Percentiles rank a stretch among this genome's conserved stretches.
Conservation (phyloP, 1,140 invertebrate species). For the Lepidostoma basale region DNA sequence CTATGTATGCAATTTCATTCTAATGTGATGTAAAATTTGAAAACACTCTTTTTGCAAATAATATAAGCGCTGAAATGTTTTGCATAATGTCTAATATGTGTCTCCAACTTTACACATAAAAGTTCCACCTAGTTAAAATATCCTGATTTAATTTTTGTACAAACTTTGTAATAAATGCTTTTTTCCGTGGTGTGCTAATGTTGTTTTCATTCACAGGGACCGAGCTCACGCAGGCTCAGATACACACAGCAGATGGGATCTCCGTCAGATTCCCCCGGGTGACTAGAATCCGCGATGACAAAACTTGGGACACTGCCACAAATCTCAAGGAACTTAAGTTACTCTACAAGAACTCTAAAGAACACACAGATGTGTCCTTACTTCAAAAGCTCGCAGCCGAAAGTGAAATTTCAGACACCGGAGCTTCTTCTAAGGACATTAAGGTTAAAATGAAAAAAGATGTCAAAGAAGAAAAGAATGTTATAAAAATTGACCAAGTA, state of each 20-base stretch:
- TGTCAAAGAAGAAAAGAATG: neutral
- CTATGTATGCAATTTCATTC: too few species aligned
- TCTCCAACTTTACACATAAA: too few species aligned
- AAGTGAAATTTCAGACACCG: conserved; percentile 36
- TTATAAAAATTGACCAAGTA: neutral
- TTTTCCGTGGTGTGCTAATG: too few species aligned
- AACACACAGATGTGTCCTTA: conserved; percentile 69
- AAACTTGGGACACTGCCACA: conserved; percentile 84
- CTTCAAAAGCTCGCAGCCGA: conserved; percentile 59
- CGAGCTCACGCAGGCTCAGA: conserved; percentile 84
- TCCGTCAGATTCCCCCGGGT: conserved; percentile 92
- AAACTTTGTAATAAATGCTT: too few species aligned
- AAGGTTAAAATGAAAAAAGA: conserved; percentile 37
- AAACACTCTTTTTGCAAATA: too few species aligned
- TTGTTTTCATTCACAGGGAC: conserved; percentile 63
- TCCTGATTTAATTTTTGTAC: too few species aligned
- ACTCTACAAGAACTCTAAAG: conserved; percentile 71
- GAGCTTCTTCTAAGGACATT: conserved; percentile 44
- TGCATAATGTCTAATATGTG: too few species aligned
- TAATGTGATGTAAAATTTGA: too few species aligned
- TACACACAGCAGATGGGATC: conserved; percentile 90
- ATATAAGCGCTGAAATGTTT: too few species aligned
- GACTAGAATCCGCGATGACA: conserved; percentile 82
- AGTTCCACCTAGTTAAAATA: too few species aligned
- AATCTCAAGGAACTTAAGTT: conserved; percentile 73